Evolutionary conservation across 2,797 vertebrate genomes (phyloP).

Genomic region (Parauchenoglanis punctatus): DNA sequence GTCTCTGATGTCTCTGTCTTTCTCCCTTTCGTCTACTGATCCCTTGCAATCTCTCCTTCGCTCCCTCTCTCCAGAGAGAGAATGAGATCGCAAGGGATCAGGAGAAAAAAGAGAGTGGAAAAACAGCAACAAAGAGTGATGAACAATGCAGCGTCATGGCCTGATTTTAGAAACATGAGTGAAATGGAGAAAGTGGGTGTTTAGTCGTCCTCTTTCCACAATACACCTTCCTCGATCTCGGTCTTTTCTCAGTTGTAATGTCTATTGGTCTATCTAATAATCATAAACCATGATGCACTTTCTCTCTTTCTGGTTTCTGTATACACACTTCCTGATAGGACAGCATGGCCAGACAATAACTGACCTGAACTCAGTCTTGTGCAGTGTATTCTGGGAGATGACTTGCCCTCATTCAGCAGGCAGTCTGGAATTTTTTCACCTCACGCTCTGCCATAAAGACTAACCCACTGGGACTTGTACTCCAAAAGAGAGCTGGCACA

Average conservation of each 20-base stretch:
- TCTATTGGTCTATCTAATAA: not conserved
- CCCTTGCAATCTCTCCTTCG: not conserved
- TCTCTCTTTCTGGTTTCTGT: not conserved
- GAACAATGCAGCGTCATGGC: constrained; percentile 49
- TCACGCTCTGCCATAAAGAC: constrained; percentile 35
- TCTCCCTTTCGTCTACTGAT: constrained; percentile 25
- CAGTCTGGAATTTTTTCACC: constrained; percentile 24
- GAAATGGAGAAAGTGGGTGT: not conserved
- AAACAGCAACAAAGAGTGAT: constrained; percentile 51
- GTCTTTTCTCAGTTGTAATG: not conserved
- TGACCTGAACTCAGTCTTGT: not conserved
- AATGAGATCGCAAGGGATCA: constrained; percentile 48
- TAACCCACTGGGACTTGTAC: constrained; percentile 11
- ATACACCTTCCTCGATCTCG: not conserved
- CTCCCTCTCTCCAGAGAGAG: constrained; percentile 10
- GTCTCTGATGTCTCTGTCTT: constrained; percentile 77
- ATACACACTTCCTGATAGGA: constrained; percentile 4
- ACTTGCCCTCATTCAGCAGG: not conserved
- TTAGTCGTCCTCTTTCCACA: not conserved
- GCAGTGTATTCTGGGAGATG: not conserved
- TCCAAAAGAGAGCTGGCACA: constrained; percentile 22
- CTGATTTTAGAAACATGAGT: constrained; percentile 54
- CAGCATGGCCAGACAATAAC: not conserved
- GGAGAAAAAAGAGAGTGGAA: constrained; percentile 36
- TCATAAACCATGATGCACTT: not conserved